A percentile compares a stretch with the other conserved stretches of the same genome.
Evolutionary conservation across 2,797 vertebrate genomes (phyloP).

Genomic region (Chiroxiphia lanceolata): DNA sequence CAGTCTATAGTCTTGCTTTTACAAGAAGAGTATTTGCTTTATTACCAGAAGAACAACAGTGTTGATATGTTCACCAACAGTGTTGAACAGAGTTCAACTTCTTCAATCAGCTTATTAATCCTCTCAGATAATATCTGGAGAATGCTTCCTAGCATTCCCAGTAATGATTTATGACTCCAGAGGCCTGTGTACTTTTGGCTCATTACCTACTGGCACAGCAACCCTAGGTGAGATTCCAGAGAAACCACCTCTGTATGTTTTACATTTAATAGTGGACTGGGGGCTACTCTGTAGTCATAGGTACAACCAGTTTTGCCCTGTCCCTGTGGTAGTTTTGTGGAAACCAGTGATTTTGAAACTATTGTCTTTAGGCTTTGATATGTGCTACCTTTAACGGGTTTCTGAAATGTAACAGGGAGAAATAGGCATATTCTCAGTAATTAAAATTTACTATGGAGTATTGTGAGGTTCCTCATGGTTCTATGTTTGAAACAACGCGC

Average conservation of each 20-base stretch:
- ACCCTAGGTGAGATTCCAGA: background rate
- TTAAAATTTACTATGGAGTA: background rate
- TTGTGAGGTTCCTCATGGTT: background rate
- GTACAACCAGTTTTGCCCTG: background rate
- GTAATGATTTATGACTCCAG: background rate
- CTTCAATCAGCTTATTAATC: background rate
- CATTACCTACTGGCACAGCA: background rate
- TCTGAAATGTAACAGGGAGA: background rate
- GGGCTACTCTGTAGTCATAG: rapidly evolving
- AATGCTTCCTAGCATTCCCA: background rate
- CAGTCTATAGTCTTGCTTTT: background rate
- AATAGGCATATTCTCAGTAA: background rate
- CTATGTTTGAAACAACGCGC: background rate
- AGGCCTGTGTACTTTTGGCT: background rate
- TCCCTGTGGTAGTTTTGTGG: background rate
- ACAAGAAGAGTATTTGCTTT: background rate
- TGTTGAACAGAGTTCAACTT: background rate
- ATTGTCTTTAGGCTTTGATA: background rate
- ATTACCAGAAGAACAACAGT: background rate
- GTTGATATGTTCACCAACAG: background rate
- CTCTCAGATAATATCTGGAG: background rate
- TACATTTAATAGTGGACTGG: background rate
- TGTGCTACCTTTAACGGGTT: background rate
- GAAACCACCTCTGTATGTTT: background rate
- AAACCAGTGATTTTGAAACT: background rate